Evolutionary conservation across 2,797 vertebrate genomes (phyloP), one percentile per base, ranked within the genome.

Genomic region (Silurus lanzhouensis): DNA sequence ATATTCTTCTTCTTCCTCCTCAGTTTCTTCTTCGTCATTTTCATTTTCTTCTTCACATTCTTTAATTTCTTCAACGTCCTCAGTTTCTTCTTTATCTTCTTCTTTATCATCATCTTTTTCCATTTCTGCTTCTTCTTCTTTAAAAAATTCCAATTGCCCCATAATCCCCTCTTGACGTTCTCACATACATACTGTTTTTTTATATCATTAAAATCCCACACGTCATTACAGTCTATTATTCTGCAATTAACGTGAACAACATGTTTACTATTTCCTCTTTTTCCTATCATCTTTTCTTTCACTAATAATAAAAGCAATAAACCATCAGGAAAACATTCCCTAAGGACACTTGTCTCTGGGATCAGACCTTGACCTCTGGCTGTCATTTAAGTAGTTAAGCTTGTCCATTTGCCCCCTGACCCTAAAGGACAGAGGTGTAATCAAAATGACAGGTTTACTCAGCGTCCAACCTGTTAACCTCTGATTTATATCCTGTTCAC

Each of bases 311-410:
- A 57, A 38, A 38, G 67, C 31, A n/a, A 31, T 61, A 58, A 78
- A 55, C 25, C 64, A 58, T 8, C 60, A 67, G 66, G 72, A 64
- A 38, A 44, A 61, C 25, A 20, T 61, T 79, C 38, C 60, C 74
- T 25, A 46, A 27, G 55, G 75, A 55, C 14, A 72, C 67, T 71
- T 85, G 79, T 57, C 71, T 46, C 71, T 20, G 75, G 22, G 46
- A 70, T 57, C 66, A 48, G 44, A 83, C 88, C 77, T 84, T 85
- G 86, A 87, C 86, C 86, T 74, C 66, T 70, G 84, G 55, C 70
- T 63, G 48, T 64, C 31, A 81, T 83, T 77, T 66, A 83, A 83
- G 76, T 75, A 66, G 75, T 88, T 85, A 68, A 46, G 68, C 20
- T 58, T 72, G 77, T 66, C 68, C 83, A 76, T 67, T 70, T 27